Conservation (phyloP, 2,797 vertebrate species). For the Cheirogaleus major region DNA sequence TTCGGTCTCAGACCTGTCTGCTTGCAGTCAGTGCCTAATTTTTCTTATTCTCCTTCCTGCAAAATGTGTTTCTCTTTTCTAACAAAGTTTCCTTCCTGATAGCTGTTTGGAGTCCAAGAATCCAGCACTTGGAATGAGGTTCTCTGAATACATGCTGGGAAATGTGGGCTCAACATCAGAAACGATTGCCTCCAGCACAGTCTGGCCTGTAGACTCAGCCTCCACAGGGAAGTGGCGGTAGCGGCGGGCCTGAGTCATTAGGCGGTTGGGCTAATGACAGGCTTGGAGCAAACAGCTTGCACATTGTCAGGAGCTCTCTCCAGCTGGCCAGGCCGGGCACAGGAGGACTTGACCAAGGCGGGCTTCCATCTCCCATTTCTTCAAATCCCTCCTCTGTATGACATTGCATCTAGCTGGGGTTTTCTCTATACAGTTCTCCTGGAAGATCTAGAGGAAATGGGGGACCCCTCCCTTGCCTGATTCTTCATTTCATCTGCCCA, state of each 20-base stretch:
- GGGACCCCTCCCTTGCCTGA: not conserved
- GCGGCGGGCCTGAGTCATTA: slow-evolving; percentile 14
- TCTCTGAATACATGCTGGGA: slow-evolving; percentile 46
- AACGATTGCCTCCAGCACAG: slow-evolving; percentile 5
- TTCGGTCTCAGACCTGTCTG: not conserved
- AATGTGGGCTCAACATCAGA: slow-evolving; percentile 46
- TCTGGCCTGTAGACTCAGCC: slow-evolving; percentile 55
- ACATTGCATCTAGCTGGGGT: not conserved
- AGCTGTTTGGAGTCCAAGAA: slow-evolving; percentile 16
- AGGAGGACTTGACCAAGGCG: not conserved
- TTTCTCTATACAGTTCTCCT: not conserved
- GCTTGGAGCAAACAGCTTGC: not conserved
- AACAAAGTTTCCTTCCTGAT: not conserved
- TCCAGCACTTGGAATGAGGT: slow-evolving; percentile 45
- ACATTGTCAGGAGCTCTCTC: not conserved
- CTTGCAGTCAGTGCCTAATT: not conserved
- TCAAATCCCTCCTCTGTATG: not conserved
- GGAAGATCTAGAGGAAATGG: not conserved
- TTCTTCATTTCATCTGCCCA: not conserved
- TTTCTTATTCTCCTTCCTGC: not conserved
- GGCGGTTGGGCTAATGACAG: not conserved
- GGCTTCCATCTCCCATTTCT: not conserved
- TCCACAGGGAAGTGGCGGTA: not conserved
- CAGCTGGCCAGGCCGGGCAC: slow-evolving; percentile 10
- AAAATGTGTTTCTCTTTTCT: slow-evolving; percentile 41